Percentiles rank a stretch among this genome's conserved stretches.
These are phyloP conservation scores for Pelecanus crispus DNA, from an alignment of 2,113 vertebrate genomes.

Conservation along the genomic window DNA sequence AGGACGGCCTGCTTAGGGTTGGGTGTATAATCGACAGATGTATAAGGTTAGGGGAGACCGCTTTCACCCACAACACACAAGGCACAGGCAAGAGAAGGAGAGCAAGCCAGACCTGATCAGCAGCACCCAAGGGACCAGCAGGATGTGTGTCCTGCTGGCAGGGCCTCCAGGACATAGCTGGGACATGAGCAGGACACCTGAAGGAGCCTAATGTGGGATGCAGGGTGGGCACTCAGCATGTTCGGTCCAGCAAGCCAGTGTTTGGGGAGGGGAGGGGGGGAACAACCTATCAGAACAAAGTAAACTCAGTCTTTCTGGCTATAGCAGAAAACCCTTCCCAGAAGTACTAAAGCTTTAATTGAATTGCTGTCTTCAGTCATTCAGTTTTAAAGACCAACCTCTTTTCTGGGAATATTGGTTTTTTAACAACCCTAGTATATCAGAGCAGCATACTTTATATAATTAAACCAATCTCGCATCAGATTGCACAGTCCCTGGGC, in stretches of 20 bases:
- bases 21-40: not conserved
- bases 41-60: not conserved
- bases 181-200: not conserved
- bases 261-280: no score
- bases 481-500: not conserved
- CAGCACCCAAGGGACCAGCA: not conserved
- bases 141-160: not conserved
- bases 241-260: not conserved
- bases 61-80: rapidly evolving
- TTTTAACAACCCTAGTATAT: not conserved
- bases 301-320: not conserved
- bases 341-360: constrained; percentile 16
- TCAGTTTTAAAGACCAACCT: not conserved
- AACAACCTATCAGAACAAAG: not conserved
- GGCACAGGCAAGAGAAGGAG: not conserved
- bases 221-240: rapidly evolving
- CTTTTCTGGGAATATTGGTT: not conserved
- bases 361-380: not conserved
- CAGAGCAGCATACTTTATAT: not conserved
- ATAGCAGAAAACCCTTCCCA: not conserved
- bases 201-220: not conserved
- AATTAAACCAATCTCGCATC: not conserved
- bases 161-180: not conserved
- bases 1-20: not conserved
- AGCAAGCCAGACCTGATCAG: not conserved